Evolutionary conservation across 2,113 vertebrate genomes (phyloP).

Genomic region (Zosterops japonicus): DNA sequence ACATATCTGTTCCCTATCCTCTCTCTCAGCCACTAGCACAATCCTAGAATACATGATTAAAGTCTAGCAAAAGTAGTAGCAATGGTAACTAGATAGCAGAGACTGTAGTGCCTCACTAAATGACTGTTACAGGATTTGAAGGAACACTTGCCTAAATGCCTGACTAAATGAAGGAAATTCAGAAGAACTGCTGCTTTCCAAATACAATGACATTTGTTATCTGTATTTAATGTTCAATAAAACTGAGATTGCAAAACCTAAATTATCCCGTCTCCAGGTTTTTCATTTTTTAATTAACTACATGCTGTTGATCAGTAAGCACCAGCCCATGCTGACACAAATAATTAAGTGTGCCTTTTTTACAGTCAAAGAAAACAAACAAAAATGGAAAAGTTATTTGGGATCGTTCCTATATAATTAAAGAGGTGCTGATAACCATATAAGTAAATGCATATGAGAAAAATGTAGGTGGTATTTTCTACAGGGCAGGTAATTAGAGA

Average conservation of each 20-base stretch:
- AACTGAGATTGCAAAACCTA: not conserved
- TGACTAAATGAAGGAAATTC: not conserved
- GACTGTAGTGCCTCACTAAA: not conserved
- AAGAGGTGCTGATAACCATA: not conserved
- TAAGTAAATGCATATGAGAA: not conserved
- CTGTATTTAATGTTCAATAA: conserved; percentile 6
- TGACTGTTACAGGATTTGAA: not conserved
- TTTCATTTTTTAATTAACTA: conserved; percentile 22
- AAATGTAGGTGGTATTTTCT: not conserved
- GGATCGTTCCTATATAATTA: not conserved
- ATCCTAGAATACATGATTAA: not conserved
- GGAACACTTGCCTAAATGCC: not conserved
- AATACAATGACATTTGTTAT: not conserved
- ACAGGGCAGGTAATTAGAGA: not conserved
- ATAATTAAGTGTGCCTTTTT: not conserved
- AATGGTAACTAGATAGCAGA: not conserved
- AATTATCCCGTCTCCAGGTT: not conserved
- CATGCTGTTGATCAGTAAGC: conserved; percentile 3
- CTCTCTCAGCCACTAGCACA: not conserved
- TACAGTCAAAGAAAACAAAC: not conserved
- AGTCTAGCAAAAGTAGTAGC: not conserved
- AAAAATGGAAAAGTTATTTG: not conserved
- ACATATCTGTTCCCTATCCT: not conserved
- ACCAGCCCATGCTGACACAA: not conserved
- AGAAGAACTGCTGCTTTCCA: not conserved